Conservation (phyloP, 2,888 invertebrate species). For the Clepsis dumicolana region DNA sequence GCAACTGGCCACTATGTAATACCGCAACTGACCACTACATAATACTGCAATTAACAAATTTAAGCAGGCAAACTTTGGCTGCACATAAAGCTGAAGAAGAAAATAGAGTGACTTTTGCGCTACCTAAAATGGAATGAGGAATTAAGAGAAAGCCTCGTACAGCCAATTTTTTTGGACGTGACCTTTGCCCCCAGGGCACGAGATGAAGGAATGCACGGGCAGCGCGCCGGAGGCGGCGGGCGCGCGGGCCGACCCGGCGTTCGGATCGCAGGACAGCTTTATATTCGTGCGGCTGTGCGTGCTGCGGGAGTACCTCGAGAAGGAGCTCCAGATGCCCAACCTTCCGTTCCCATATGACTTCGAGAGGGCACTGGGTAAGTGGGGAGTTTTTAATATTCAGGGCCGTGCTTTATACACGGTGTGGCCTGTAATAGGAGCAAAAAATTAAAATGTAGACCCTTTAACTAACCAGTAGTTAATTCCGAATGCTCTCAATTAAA, state of each 20-base stretch:
- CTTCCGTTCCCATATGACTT: constrained; percentile 98
- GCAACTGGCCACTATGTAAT: neutral
- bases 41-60: neutral
- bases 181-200: constrained; percentile 89
- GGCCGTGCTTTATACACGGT: too few relatives aligned
- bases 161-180: neutral
- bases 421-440: too few relatives aligned
- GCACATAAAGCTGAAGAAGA: too few relatives aligned
- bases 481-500: too few relatives aligned
- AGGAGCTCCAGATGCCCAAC: constrained; percentile 91
- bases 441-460: too few relatives aligned
- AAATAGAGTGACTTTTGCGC: too few relatives aligned
- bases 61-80: too few relatives aligned
- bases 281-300: constrained; percentile 98
- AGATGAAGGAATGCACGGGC: constrained; percentile 97
- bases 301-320: constrained; percentile 96
- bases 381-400: too few relatives aligned
- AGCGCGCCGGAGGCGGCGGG: constrained; percentile 86
- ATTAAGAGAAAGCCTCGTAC: too few relatives aligned
- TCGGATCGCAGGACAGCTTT: constrained; percentile 92
- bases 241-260: constrained; percentile 87
- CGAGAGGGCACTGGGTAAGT: constrained; percentile 92
- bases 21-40: neutral
- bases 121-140: too few relatives aligned
- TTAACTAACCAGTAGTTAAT: too few relatives aligned